Conservation (phyloP, 2,888 invertebrate species). For the Caenorhabditis japonica region DNA sequence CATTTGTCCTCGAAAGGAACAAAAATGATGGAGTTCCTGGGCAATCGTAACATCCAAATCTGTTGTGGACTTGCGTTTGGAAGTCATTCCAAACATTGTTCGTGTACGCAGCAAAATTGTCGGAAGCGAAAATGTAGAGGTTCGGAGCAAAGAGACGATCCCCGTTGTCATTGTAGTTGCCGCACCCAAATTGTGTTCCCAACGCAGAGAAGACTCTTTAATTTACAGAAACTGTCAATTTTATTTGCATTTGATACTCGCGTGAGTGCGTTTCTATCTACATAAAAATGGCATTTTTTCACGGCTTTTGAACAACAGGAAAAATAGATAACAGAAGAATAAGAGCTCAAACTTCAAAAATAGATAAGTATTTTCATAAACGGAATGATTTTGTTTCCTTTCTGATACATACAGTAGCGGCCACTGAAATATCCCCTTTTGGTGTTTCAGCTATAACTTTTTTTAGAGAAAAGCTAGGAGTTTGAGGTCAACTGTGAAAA, state of each 20-base stretch:
- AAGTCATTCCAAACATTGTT: constrained; percentile 30
- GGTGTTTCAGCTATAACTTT: too few species aligned
- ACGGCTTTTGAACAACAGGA: too few species aligned
- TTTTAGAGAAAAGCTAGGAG: too few species aligned
- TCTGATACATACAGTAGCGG: too few species aligned
- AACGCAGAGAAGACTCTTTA: constrained; percentile 29
- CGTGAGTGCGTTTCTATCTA: too few species aligned
- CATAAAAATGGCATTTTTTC: too few species aligned
- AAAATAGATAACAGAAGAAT: too few species aligned
- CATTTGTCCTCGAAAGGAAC: constrained; percentile 33
- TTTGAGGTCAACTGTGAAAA: too few species aligned
- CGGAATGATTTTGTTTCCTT: too few species aligned
- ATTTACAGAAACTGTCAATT: neutral
- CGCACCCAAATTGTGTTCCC: constrained; percentile 50
- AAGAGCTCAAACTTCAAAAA: too few species aligned
- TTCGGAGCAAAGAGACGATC: constrained; percentile 54
- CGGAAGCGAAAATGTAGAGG: constrained; percentile 47
- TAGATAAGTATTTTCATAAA: too few species aligned
- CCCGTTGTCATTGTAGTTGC: constrained; percentile 40
- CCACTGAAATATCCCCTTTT: too few species aligned
- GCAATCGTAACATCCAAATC: constrained; percentile 50
- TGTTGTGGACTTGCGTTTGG: constrained; percentile 21
- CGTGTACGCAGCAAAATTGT: constrained; percentile 35
- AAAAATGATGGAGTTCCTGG: constrained; percentile 41
- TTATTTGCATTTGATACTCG: neutral